These are phyloP conservation scores for Cephus rjabovi DNA, from an alignment of 2,888 invertebrate genomes.

Conservation along the genomic window DNA sequence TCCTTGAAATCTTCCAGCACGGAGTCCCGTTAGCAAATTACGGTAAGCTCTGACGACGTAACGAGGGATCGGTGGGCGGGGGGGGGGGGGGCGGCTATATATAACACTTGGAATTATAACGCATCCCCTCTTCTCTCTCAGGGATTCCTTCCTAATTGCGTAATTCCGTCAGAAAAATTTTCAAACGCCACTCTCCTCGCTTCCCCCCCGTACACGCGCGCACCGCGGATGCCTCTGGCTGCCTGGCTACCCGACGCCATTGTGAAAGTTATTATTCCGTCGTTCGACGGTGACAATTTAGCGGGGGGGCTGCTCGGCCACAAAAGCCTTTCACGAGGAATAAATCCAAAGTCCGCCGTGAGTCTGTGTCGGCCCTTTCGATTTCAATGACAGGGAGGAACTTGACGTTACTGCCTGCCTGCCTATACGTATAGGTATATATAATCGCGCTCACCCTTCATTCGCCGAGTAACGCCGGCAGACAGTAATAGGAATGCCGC, in stretches of 20 bases:
- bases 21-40: background rate
- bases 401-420: background rate
- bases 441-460: background rate
- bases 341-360: background rate
- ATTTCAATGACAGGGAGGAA: background rate
- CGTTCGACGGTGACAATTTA: background rate
- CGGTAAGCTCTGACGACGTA: background rate
- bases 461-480: background rate
- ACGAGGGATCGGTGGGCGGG: background rate
- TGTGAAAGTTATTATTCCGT: background rate
- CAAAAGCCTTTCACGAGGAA: background rate
- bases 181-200: background rate
- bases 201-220: background rate
- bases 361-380: background rate
- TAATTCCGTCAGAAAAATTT: background rate
- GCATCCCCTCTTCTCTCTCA: background rate
- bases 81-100: background rate
- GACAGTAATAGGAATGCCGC: background rate
- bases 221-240: background rate
- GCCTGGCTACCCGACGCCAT: background rate
- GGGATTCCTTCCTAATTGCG: background rate
- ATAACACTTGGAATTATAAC: background rate
- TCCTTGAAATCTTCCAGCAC: background rate
- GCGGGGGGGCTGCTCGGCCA: background rate
- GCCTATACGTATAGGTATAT: too few relatives aligned